These are phyloP conservation scores for Genyomyrus donnyi DNA, from an alignment of 2,113 vertebrate genomes.

Conservation along the genomic window DNA sequence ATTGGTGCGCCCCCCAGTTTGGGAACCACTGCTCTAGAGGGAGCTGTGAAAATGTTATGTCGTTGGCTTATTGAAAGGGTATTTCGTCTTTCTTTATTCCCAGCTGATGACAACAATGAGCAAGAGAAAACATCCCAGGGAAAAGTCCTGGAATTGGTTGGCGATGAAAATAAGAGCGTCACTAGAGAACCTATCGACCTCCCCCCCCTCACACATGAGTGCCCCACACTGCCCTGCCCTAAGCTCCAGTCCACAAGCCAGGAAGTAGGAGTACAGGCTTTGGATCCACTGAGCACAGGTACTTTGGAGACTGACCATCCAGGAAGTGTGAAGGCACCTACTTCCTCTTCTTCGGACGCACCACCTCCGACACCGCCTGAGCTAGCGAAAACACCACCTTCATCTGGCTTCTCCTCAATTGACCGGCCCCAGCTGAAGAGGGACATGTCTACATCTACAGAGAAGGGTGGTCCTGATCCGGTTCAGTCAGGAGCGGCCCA, in stretches of 20 bases:
- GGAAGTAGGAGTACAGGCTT: background rate
- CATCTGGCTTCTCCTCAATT: background rate
- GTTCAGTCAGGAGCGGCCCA: background rate
- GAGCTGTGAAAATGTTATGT: background rate
- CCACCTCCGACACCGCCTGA: background rate
- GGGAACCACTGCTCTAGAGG: background rate
- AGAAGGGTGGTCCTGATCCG: constrained; percentile 6
- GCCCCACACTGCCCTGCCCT: background rate
- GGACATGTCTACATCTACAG: background rate
- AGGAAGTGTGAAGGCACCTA: background rate
- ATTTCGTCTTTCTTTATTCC: background rate
- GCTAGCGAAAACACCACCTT: background rate
- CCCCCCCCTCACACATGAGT: background rate
- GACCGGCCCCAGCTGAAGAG: background rate
- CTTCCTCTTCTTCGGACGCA: background rate
- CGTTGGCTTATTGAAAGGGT: background rate
- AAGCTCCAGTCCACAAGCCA: background rate
- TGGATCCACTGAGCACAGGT: background rate
- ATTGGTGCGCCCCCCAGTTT: too few species aligned
- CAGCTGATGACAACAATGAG: background rate
- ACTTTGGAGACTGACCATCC: background rate
- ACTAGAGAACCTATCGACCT: background rate
- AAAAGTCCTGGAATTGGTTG: background rate
- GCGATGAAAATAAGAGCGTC: background rate
- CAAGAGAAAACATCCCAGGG: background rate